These are phyloP conservation scores for Syngnathus acus DNA, from an alignment of 2,797 vertebrate genomes.

Conservation along the genomic window DNA sequence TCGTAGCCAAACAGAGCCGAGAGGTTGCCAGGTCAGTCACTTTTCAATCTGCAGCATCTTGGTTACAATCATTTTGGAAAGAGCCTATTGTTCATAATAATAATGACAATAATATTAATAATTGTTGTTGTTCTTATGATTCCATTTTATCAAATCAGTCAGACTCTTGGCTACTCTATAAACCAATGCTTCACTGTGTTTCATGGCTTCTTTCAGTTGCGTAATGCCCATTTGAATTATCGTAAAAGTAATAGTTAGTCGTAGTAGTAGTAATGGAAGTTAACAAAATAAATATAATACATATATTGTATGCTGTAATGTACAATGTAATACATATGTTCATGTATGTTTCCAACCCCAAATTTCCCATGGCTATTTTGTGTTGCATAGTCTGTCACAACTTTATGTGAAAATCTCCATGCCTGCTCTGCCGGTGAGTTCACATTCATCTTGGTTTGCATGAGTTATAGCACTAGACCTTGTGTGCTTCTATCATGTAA, in stretches of 20 bases:
- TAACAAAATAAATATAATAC: no score
- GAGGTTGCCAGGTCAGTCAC: conserved; percentile 76
- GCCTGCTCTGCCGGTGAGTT: conserved; percentile 90
- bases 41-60: neutral
- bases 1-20: conserved; percentile 73
- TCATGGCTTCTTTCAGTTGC: no score
- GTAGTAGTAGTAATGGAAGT: no score
- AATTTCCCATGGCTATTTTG: neutral
- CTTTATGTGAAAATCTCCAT: conserved; percentile 89
- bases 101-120: neutral
- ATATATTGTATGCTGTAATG: no score
- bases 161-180: no score
- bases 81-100: no score
- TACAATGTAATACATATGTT: neutral
- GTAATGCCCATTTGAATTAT: no score
- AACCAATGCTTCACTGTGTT: no score
- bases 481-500: neutral
- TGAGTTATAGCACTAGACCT: neutral
- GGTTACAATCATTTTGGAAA: neutral
- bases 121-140: neutral
- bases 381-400: conserved; percentile 73
- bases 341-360: neutral
- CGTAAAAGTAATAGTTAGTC: no score
- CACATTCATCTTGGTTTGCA: neutral
- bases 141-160: no score